A percentile compares a stretch with the other conserved stretches of the same genome.
Conservation (phyloP, 2,113 vertebrate genomes). For the Lontra canadensis region DNA sequence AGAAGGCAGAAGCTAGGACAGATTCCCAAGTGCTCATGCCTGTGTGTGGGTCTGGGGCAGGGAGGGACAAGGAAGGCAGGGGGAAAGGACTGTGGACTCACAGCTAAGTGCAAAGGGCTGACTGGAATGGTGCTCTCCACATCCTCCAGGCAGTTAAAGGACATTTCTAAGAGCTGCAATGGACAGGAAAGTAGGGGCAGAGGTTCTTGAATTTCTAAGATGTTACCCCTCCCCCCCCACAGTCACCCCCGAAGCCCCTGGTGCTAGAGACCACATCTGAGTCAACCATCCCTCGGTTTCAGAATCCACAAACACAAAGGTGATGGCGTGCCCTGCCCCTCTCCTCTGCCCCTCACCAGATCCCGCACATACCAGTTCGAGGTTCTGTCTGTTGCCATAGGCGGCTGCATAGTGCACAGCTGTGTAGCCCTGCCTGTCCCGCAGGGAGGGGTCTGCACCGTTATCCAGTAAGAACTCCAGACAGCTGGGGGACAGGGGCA, state of each 20-base stretch:
- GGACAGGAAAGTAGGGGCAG: slow-evolving; percentile 7
- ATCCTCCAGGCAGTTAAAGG: slow-evolving; percentile 97
- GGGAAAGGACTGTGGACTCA: slow-evolving; percentile 83
- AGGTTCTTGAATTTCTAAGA: not conserved
- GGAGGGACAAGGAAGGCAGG: not conserved
- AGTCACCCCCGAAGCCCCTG: not conserved
- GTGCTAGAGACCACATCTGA: not conserved
- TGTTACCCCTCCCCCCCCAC: not conserved
- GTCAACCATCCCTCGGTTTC: not conserved
- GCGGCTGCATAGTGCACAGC: slow-evolving; percentile 98
- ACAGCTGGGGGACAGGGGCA: slow-evolving; percentile 85
- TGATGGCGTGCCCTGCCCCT: not conserved
- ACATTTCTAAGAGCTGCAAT: slow-evolving; percentile 96
- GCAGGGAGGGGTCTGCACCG: slow-evolving; percentile 94
- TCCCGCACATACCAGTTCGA: slow-evolving; percentile 90
- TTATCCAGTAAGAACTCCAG: slow-evolving; percentile 95
- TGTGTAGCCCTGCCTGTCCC: slow-evolving; percentile 95
- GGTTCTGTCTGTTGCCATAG: slow-evolving; percentile 95
- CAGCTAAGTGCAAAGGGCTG: slow-evolving; percentile 98
- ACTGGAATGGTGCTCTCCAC: slow-evolving; percentile 95
- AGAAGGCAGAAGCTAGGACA: not conserved
- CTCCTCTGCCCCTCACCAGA: not conserved
- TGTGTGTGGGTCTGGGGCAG: not conserved
- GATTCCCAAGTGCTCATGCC: not conserved
- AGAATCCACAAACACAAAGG: not conserved